Percentiles rank a stretch among this genome's conserved stretches.
These are phyloP conservation scores for Scylla paramamosain DNA, from an alignment of 1,140 invertebrate species.

Conservation along the genomic window DNA sequence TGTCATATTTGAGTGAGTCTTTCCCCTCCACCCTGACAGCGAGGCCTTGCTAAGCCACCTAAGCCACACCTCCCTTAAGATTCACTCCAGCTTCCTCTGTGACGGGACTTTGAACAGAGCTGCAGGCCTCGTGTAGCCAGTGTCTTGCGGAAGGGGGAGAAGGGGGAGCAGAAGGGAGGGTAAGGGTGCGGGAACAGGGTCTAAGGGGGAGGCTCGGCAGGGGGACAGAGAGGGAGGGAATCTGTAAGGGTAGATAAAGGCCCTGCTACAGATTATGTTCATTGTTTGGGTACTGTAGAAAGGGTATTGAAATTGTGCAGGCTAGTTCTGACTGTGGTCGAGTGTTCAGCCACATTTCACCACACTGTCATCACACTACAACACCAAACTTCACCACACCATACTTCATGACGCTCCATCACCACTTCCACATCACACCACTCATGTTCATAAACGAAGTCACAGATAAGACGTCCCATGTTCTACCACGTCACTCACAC, in stretches of 20 bases:
- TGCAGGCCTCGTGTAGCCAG: not conserved
- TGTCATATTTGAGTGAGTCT: constrained; percentile 32
- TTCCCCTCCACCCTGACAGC: no score
- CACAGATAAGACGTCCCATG: no score
- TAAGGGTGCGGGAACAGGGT: not conserved
- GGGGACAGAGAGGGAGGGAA: not conserved
- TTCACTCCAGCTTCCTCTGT: not conserved
- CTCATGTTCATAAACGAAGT: no score
- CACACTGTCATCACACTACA: no score
- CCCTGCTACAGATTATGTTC: not conserved
- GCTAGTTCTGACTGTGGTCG: no score
- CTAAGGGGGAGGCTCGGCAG: not conserved
- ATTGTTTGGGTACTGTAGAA: not conserved
- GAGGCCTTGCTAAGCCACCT: no score
- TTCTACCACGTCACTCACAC: no score
- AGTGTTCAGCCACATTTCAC: no score
- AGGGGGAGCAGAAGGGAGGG: not conserved
- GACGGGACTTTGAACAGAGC: not conserved
- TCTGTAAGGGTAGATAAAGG: not conserved
- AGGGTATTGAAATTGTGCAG: not conserved
- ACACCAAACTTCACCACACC: no score
- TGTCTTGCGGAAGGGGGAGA: not conserved
- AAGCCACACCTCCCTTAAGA: not conserved
- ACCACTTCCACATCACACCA: no score
- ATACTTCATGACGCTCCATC: no score